Percentiles rank a stretch among this genome's conserved stretches.
Evolutionary conservation across 2,888 invertebrate species (phyloP).

Genomic region (Lithophane semibrunnea): DNA sequence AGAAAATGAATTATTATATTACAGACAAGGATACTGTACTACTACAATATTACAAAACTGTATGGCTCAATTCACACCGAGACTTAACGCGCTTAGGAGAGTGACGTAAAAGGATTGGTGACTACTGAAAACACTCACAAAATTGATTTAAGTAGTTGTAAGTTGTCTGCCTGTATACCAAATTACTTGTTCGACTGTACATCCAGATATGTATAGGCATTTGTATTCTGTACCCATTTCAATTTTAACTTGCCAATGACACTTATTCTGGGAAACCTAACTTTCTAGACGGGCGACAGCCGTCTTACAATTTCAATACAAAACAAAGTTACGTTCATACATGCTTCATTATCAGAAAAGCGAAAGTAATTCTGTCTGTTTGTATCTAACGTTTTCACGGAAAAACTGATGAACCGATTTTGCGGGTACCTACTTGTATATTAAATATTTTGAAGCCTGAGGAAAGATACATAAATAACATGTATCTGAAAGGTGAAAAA

Average conservation of each 20-base stretch:
- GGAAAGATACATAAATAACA: neutral
- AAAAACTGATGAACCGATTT: neutral
- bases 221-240: conserved; percentile 16
- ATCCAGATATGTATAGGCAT: neutral
- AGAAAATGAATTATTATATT: neutral
- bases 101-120: no score
- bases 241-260: conserved; percentile 5
- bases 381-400: neutral
- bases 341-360: neutral
- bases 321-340: conserved; percentile 4
- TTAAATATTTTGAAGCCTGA: neutral
- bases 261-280: conserved; percentile 2
- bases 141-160: no score
- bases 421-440: neutral
- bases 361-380: neutral
- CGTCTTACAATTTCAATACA: conserved; percentile 4
- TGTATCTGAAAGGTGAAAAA: no score
- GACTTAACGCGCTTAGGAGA: no score
- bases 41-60: neutral
- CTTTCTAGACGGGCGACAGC: conserved; percentile 10
- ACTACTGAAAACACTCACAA: no score
- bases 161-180: no score
- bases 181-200: no score
- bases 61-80: no score
- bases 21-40: neutral